Base-by-base conservation (phyloP, 2,797 vertebrate species). In the Sebastes jordani region DNA sequence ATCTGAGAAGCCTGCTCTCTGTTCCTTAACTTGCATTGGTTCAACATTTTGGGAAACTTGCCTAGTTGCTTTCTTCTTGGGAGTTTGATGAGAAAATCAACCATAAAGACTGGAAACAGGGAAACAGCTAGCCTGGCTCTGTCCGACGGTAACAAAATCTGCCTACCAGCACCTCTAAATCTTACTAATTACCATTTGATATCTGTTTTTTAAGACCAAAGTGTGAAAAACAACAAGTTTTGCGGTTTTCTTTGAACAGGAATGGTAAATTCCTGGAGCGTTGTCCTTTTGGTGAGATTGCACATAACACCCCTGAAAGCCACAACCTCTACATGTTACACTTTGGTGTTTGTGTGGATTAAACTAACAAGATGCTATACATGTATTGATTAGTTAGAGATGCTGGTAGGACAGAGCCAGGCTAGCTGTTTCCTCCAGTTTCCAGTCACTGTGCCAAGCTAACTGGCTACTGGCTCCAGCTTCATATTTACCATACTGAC, bases 111-210 rank as follows among this genome's bases (percentile, higher is more conserved):
- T 36, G 23, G 13, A 54, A 59, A 66, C 3, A 13, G 14, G 30
- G 18, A 38, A 56, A 64, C 10, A 54, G 68, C 7, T 13, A 76
- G 23, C 67, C 30, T 38, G 68, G 30, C 54, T 55, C 11, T 46
- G 16, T 72, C 71, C 29, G 64, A 82, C 23, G 54, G 13, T n/a
- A 22, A 34, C n/a, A 49, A 30, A 67, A 72, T 67, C 56, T 77
- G 58, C 61, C 23, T 6, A 42, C 22, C 34, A 56, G 30, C 72
- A 42, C 49, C 54, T 68, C 34, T 42, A 64, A n/a, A 52, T 7
- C 20, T 52, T 2, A 30, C 27, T 52, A 30, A 52, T 67, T 54
- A 46, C 1, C 64, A n/a, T 4, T n/a, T 62, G 4, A 22, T 14
- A 65, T 27, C 25, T 29, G 23, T 13, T 30, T 67, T 30, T 22